phyloP scores from a whole-genome alignment of 2,113 vertebrate species.

The Trinectes maculatus region DNA sequence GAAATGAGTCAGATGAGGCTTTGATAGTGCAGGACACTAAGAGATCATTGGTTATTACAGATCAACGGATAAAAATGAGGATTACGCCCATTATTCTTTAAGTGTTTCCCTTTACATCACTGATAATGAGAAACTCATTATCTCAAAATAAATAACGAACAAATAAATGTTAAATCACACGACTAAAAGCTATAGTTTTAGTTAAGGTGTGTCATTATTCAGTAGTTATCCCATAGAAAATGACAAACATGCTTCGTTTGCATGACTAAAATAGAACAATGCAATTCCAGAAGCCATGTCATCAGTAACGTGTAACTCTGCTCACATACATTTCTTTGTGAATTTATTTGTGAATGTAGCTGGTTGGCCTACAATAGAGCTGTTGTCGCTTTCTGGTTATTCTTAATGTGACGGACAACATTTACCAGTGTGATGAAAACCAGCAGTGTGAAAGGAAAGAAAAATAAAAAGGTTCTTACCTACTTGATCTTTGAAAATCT shows the following conservation, averaged over 20 bases:
- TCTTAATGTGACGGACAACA: neutral
- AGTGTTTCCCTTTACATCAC: neutral
- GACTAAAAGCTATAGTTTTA: neutral
- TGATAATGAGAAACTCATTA: slow-evolving; percentile 5
- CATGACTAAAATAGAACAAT: no score
- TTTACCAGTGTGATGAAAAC: slow-evolving; percentile 3
- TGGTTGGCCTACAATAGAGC: no score
- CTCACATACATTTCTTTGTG: no score
- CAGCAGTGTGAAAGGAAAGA: neutral
- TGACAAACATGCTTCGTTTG: no score
- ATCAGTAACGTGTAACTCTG: no score
- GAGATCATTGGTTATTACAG: slow-evolving; percentile 23
- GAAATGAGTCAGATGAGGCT: slow-evolving; percentile 23
- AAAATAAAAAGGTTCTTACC: slow-evolving; percentile 81
- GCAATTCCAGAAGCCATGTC: no score
- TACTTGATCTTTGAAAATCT: slow-evolving; percentile 95
- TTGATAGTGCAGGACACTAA: slow-evolving; percentile 14
- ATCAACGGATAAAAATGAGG: slow-evolving; percentile 18
- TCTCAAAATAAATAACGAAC: slow-evolving; percentile 3
- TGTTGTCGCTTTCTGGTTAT: no score
- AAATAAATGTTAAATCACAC: slow-evolving; percentile 1
- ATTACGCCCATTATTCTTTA: neutral
- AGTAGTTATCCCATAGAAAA: neutral
- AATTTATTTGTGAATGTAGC: no score
- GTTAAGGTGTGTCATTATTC: neutral